Conservation (phyloP, 1,140 invertebrate species). For the Rhagoletis pomonella region DNA sequence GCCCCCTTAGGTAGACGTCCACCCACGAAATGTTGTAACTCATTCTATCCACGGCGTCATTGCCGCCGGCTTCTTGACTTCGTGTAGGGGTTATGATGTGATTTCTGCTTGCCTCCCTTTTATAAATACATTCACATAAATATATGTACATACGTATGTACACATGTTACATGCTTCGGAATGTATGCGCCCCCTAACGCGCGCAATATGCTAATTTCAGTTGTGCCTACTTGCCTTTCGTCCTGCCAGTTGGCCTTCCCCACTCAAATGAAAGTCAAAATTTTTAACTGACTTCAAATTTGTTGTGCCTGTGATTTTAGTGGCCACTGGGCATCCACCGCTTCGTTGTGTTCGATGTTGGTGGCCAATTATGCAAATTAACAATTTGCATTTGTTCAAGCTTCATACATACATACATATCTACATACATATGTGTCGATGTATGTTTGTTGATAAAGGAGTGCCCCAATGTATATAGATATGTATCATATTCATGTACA, state of each 20-base stretch:
- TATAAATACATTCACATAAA: not conserved
- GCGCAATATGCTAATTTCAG: constrained; percentile 39
- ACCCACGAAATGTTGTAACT: not conserved
- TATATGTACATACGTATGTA: not conserved
- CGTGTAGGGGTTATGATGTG: not conserved
- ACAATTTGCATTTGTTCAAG: constrained; percentile 23
- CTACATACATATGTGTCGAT: not conserved
- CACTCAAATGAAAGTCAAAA: constrained; percentile 5
- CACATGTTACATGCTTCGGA: not conserved
- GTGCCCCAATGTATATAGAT: not conserved
- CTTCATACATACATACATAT: not conserved
- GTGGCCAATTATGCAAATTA: constrained; percentile 52
- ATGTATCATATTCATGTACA: not conserved
- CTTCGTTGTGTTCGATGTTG: constrained; percentile 10
- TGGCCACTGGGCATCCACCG: constrained; percentile 20
- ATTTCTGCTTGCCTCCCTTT: not conserved
- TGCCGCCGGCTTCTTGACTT: not conserved
- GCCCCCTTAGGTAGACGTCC: not conserved
- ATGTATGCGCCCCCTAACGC: not conserved
- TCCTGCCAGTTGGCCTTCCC: not conserved
- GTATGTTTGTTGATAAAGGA: not conserved
- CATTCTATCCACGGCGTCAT: not conserved
- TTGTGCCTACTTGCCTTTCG: not conserved
- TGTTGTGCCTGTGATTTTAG: constrained; percentile 45
- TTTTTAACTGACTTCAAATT: constrained; percentile 50